phyloP scores from a whole-genome alignment of 2,113 vertebrate genomes.

The Neolamprologus kungweensis region DNA sequence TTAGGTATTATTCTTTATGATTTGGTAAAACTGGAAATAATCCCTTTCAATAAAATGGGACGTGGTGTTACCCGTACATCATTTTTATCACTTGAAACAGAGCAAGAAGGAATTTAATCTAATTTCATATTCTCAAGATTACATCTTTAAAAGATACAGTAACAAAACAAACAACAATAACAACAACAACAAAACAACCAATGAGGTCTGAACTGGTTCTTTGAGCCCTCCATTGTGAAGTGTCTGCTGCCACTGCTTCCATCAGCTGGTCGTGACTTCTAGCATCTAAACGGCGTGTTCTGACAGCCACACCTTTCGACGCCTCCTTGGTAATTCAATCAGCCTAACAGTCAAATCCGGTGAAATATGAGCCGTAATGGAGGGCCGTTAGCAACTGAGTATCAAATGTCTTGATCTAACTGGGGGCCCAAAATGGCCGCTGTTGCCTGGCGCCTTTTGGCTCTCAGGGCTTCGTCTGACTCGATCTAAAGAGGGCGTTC shows the following conservation, averaged over 20 bases:
- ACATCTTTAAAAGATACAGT: not conserved
- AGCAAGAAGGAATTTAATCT: not conserved
- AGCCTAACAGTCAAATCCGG: conserved; percentile 28
- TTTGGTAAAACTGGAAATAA: not conserved
- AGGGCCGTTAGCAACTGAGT: not conserved
- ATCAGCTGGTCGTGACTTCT: not conserved
- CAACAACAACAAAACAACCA: not conserved
- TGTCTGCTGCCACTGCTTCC: not conserved
- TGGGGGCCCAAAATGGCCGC: conserved; percentile 9
- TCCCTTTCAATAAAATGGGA: not conserved
- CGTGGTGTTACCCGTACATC: not conserved
- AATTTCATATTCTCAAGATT: not conserved
- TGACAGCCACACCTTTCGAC: not conserved
- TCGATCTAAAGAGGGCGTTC: not conserved
- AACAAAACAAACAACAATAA: not conserved
- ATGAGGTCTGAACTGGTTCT: not conserved
- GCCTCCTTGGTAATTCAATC: conserved; percentile 45
- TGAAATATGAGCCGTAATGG: conserved; percentile 46
- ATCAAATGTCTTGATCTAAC: conserved; percentile 14
- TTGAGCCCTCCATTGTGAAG: not conserved
- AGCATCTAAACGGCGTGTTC: not conserved
- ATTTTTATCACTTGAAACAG: not conserved
- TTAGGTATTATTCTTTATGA: not conserved
- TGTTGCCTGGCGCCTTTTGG: not conserved
- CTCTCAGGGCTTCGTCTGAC: not conserved